phyloP scores from a whole-genome alignment of 2,888 invertebrate genomes.

The Plutella xylostella region DNA sequence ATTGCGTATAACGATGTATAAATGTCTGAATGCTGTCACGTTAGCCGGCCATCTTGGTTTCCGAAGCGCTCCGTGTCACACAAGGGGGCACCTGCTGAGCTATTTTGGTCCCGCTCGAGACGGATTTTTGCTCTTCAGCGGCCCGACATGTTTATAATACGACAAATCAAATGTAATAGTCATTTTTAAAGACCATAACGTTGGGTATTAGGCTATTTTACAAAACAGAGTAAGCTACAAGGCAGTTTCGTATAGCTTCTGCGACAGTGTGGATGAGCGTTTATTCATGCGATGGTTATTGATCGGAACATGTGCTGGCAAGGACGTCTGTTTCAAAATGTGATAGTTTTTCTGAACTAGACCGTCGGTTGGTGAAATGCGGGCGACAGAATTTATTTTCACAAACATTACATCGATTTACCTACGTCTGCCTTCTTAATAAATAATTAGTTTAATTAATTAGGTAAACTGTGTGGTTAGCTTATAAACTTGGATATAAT shows the following conservation, averaged over 20 bases:
- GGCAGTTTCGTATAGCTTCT: constrained; percentile 35
- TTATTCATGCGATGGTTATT: constrained; percentile 42
- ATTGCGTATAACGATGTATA: not conserved
- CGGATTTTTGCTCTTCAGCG: constrained; percentile 42
- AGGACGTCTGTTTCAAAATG: constrained; percentile 22
- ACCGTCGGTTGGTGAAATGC: too few species aligned
- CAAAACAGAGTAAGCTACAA: constrained; percentile 56
- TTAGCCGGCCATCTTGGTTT: constrained; percentile 50
- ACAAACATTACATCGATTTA: not conserved
- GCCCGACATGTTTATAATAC: constrained; percentile 56
- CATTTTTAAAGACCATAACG: constrained; percentile 60
- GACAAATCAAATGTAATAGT: constrained; percentile 57
- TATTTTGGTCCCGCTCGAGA: constrained; percentile 48
- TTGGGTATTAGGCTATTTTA: constrained; percentile 56
- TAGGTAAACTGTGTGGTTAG: too few species aligned
- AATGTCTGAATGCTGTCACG: constrained; percentile 16
- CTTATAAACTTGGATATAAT: too few species aligned
- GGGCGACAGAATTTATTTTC: too few species aligned
- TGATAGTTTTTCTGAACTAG: not conserved
- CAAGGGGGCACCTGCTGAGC: constrained; percentile 33
- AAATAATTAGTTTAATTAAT: too few species aligned
- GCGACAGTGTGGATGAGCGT: constrained; percentile 46
- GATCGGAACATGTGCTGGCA: constrained; percentile 39
- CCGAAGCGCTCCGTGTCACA: constrained; percentile 30
- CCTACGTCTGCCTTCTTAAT: too few species aligned